A percentile compares a stretch with the other conserved stretches of the same genome.
Conservation (phyloP, 2,797 vertebrate species). For the Pseudochromis fuscus region DNA sequence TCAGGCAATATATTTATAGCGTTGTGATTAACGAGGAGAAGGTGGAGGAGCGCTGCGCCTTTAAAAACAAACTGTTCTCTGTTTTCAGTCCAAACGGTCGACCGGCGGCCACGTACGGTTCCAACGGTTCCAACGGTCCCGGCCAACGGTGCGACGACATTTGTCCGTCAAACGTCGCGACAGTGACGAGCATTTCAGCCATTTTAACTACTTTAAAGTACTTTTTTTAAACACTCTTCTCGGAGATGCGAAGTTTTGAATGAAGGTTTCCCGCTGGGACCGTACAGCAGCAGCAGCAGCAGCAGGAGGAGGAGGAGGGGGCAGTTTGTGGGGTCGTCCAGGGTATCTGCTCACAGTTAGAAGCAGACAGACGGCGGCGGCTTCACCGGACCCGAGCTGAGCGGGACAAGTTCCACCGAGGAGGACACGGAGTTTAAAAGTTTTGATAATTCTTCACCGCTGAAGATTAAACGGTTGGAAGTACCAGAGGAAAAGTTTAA, state of each 20-base stretch:
- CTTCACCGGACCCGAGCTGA: constrained; percentile 58
- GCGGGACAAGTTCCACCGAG: constrained; percentile 10
- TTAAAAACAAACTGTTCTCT: constrained; percentile 74
- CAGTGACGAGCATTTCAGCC: not conserved
- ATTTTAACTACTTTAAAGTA: not conserved
- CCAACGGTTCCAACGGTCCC: constrained; percentile 8
- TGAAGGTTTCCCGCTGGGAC: constrained; percentile 68
- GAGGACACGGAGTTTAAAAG: constrained; percentile 30
- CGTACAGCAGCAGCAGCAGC: constrained; percentile 42
- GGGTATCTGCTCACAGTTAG: constrained; percentile 67
- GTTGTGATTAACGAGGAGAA: not conserved
- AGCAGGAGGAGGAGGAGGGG: constrained; percentile 51
- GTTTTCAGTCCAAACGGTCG: constrained; percentile 43
- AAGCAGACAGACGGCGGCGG: constrained; percentile 68
- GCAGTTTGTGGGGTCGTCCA: constrained; percentile 62
- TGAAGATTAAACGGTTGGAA: constrained; percentile 19
- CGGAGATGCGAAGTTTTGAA: constrained; percentile 60
- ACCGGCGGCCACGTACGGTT: constrained; percentile 64
- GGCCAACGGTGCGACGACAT: not conserved
- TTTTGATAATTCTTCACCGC: not conserved
- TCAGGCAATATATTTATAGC: not conserved
- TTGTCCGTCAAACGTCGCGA: not conserved
- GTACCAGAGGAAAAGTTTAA: constrained; percentile 48
- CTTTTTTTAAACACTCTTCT: not conserved
- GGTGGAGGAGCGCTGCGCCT: constrained; percentile 71